These are phyloP conservation scores for Chorisops tibialis DNA, from an alignment of 2,888 invertebrate genomes.

Conservation along the genomic window DNA sequence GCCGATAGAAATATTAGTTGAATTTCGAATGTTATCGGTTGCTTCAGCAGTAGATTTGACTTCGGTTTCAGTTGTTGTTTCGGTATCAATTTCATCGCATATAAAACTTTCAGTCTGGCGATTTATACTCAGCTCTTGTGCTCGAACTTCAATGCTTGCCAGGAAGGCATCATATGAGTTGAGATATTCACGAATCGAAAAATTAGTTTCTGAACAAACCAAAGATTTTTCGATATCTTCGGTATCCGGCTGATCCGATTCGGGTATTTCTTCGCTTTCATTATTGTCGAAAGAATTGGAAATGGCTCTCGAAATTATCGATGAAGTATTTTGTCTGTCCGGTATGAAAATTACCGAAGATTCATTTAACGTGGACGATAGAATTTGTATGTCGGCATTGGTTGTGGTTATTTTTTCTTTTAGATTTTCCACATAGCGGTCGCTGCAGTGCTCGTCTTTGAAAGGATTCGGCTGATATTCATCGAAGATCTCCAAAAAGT, in stretches of 20 bases:
- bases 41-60: too few species aligned
- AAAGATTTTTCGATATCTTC: neutral
- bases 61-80: neutral
- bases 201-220: neutral
- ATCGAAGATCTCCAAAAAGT: slow-evolving; percentile 6
- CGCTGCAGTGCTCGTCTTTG: neutral
- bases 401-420: neutral
- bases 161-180: slow-evolving; percentile 14
- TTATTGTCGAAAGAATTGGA: too few species aligned
- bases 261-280: too few species aligned
- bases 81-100: neutral
- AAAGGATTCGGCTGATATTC: slow-evolving; percentile 5
- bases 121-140: slow-evolving; percentile 1
- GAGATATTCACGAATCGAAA: neutral
- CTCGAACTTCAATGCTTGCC: neutral
- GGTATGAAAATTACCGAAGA: too few species aligned
- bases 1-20: neutral
- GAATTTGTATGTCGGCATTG: neutral
- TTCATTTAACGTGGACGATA: slow-evolving; percentile 8
- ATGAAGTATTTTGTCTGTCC: too few species aligned
- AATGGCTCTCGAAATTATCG: neutral
- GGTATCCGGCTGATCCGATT: neutral
- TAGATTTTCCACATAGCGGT: neutral
- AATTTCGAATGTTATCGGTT: too few species aligned
- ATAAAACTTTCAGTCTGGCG: neutral